Evolutionary conservation across 2,797 vertebrate species (phyloP), one percentile per base, ranked within the genome.

Genomic region (Harpagifer antarcticus): DNA sequence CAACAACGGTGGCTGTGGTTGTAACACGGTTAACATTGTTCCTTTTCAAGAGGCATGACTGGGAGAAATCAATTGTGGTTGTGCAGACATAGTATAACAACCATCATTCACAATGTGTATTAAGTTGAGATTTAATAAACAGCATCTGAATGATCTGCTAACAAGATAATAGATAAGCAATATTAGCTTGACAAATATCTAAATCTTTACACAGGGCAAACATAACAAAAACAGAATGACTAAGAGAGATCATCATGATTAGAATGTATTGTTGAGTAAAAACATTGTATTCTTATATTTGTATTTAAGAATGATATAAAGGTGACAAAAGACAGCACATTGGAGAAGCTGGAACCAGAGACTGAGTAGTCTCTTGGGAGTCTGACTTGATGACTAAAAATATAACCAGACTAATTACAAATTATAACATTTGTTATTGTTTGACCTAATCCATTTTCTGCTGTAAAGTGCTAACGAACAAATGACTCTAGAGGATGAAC

Each of bases 391-490:
- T 17, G 66, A 37, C 8, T 37, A 37, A 9, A 45, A 42, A 66
- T 62, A 48, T 59, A 61, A 64, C 52, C 16, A 45, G 8, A 61
- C 33, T 50, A 54, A 66, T 69, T 58, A 49, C 47, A 52, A 12
- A 58, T 45, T 5, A 68, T 44, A 16, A 62, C 17, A 40, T 86
- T 62, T 66, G 27, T 71, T 70, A 31, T 71, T 80, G 52, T 74
- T 68, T 64, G 10, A 59, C 19, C 62, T 54, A 59, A 54, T 71
- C 33, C 31, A 37, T 14, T 59, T 63, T 63, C 40, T 72, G 37
- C 37, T 63, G 23, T 73, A 55, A 63, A 68, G 27, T 70, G 31
- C 68, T 56, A 6, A 48, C 48, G 42, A 70, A 44, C 47, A 42
- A 43, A 66, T 58, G 20, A 20, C 59, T 65, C 23, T 16, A 27